Percentiles rank a stretch among this genome's conserved stretches.
phyloP scores from a whole-genome alignment of 1,140 invertebrate genomes.

The Drosophila orena region DNA sequence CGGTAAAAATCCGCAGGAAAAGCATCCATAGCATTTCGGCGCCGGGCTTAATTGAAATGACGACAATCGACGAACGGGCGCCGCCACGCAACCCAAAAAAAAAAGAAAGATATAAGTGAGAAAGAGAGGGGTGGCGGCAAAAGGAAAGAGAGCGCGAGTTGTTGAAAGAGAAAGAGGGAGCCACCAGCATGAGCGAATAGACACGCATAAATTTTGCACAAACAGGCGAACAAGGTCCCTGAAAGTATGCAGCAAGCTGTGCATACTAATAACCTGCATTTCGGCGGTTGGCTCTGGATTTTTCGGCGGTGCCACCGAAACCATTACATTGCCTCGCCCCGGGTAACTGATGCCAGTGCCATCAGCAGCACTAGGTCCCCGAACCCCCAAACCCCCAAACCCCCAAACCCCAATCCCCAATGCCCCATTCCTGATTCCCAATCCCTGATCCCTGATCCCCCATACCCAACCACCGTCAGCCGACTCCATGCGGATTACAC shows the following conservation, averaged over 20 bases:
- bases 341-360: constrained; percentile 43
- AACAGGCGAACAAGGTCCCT: constrained; percentile 45
- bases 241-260: constrained; percentile 55
- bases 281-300: constrained; percentile 19
- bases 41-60: constrained; percentile 72
- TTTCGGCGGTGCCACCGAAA: constrained; percentile 17
- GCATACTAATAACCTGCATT: constrained; percentile 58
- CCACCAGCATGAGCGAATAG: constrained; percentile 38
- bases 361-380: constrained; percentile 16
- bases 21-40: constrained; percentile 59
- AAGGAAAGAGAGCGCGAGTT: background rate
- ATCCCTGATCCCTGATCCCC: background rate
- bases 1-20: constrained; percentile 49
- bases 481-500: constrained; percentile 28
- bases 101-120: constrained; percentile 10
- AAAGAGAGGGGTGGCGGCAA: background rate
- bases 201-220: constrained; percentile 72
- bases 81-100: constrained; percentile 23
- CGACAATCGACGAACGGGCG: constrained; percentile 42
- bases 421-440: background rate
- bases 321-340: constrained; percentile 14
- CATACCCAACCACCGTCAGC: constrained; percentile 6
- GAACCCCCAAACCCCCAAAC: background rate
- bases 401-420: background rate
- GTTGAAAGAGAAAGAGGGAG: background rate